These are phyloP conservation scores for Diachrysia chrysitis DNA, from an alignment of 2,888 invertebrate genomes.

Conservation along the genomic window DNA sequence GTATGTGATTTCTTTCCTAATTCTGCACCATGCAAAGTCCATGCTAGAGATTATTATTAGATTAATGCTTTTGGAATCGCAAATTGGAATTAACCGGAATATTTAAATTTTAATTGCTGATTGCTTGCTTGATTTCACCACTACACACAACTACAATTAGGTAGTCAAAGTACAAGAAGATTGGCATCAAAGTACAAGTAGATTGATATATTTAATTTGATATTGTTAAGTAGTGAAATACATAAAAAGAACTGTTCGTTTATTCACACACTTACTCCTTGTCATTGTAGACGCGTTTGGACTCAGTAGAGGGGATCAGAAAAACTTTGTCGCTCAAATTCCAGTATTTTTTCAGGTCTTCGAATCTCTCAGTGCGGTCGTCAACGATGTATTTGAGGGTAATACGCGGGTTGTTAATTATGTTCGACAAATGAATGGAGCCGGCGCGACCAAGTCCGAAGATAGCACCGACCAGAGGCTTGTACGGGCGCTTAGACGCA, in stretches of 20 bases:
- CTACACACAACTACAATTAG: no score
- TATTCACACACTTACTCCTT: conserved; percentile 75
- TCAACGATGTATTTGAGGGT: conserved; percentile 89
- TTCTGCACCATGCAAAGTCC: no score
- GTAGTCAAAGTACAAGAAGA: no score
- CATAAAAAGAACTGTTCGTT: background rate
- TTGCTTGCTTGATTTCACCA: no score
- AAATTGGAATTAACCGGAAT: no score
- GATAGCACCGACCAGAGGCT: conserved; percentile 83
- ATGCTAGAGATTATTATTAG: no score
- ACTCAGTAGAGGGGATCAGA: conserved; percentile 84
- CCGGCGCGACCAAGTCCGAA: conserved; percentile 91
- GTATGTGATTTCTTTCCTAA: no score
- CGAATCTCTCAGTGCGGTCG: conserved; percentile 81
- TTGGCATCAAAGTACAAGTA: no score
- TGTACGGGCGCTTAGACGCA: conserved; percentile 54
- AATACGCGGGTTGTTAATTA: conserved; percentile 83
- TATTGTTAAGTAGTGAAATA: no score
- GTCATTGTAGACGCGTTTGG: conserved; percentile 86
- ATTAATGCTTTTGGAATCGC: no score
- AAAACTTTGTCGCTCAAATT: conserved; percentile 79
- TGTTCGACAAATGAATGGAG: conserved; percentile 88
- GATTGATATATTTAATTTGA: no score
- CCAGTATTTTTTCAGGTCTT: conserved; percentile 85
- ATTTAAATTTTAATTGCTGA: no score